Base-by-base conservation (phyloP, 1,140 invertebrate genomes). In the Mya arenaria region DNA sequence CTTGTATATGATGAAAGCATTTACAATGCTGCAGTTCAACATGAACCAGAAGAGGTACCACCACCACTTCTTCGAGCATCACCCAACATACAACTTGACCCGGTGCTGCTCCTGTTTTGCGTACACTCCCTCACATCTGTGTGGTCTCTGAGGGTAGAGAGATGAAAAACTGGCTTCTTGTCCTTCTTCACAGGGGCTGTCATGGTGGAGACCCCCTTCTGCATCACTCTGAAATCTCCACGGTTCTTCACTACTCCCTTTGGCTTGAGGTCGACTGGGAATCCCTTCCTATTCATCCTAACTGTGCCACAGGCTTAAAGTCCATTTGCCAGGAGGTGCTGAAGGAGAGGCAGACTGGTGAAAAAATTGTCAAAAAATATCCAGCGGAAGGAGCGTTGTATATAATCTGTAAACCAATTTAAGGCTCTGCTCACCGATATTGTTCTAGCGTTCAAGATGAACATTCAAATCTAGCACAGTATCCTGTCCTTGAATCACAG, bases 401-500 rank as follows among this genome's bases (percentile, higher is more conserved):
- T 39, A 23, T 75, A 1, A 25, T 37, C 32, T 10, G 72, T 39
- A 1, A 75, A 2, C 6, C 48, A 39, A 19, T 17, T 75, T 4
- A 60, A 75, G 72, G 4, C 58, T 30, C 39, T 75, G 72, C n/a
- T 75, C 55, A 36, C n/a, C 41, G 4, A n/a, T n/a, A n/a, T 58
- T 58, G 37, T 75, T 75, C 32, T 60, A 1, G 39, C 23, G 2
- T 10, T 58, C 72, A 1, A 75, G 37, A 28, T 79, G 60, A 56
- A 79, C 25, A 10, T n/a, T 56, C 15, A 39, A 85, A 82, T 1
- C 56, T 56, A 15, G 30, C 77, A 15, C n/a, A n/a, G n/a, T 85
- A 85, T 3, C 66, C 86, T 25, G 78, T 87, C 4, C 15, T 19
- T 1, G 77, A 28, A n/a, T 87, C 82, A 41, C 48, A 77, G 1